Percentiles rank a stretch among this genome's conserved stretches.
These are phyloP conservation scores for Siniperca undulata DNA, from an alignment of 2,797 vertebrate species.

Conservation along the genomic window DNA sequence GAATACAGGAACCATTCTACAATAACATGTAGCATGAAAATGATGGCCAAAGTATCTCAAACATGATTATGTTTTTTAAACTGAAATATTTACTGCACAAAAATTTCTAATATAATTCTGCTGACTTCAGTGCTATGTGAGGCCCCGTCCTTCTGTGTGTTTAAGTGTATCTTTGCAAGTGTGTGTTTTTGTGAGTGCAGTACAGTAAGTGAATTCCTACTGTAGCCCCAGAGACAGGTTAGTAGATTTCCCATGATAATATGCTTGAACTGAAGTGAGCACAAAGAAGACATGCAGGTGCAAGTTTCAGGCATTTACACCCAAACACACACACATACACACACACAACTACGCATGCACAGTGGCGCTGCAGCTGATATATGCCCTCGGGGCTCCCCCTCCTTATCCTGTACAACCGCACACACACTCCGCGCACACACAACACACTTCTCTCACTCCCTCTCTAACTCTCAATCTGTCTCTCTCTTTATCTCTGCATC, in stretches of 20 bases:
- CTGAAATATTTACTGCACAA: constrained; percentile 24
- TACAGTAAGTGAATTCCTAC: constrained; percentile 60
- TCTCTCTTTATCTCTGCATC: constrained; percentile 37
- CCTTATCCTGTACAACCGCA: constrained; percentile 60
- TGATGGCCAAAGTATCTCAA: constrained; percentile 42
- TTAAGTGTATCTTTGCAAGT: background rate
- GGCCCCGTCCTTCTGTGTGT: constrained; percentile 10
- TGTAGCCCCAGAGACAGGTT: constrained; percentile 62
- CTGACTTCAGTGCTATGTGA: constrained; percentile 23
- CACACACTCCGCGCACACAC: constrained; percentile 27
- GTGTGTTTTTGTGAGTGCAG: constrained; percentile 24
- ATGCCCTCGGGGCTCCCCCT: constrained; percentile 46
- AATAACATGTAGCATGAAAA: constrained; percentile 58
- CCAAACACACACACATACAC: constrained; percentile 40
- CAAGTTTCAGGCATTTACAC: constrained; percentile 72
- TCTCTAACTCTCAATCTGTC: constrained; percentile 37
- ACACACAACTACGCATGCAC: constrained; percentile 36
- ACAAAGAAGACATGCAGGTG: constrained; percentile 75
- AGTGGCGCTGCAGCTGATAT: constrained; percentile 57
- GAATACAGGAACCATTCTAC: constrained; percentile 46
- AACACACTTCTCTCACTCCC: constrained; percentile 37
- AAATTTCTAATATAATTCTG: constrained; percentile 30
- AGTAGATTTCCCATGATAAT: constrained; percentile 69
- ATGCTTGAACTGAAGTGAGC: constrained; percentile 58
- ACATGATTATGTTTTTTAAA: constrained; percentile 37